phyloP scores from a whole-genome alignment of 2,797 vertebrate species.

The Pampus argenteus region DNA sequence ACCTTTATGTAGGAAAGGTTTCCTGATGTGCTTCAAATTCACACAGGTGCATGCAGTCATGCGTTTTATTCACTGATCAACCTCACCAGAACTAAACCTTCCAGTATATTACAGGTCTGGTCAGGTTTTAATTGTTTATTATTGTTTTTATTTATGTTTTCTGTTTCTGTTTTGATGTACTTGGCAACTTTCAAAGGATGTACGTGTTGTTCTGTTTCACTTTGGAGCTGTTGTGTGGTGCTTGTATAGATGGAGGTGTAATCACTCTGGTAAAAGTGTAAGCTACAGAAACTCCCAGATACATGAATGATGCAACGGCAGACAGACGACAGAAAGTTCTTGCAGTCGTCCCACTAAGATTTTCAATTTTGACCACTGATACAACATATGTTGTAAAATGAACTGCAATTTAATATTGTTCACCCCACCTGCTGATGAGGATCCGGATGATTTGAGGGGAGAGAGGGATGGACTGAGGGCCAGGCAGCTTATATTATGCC shows the following conservation, averaged over 20 bases:
- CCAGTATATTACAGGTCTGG: not conserved
- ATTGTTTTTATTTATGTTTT: not conserved
- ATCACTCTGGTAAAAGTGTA: not conserved
- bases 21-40: constrained; percentile 11
- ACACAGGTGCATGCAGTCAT: not conserved
- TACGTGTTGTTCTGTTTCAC: not conserved
- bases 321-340: too few species aligned
- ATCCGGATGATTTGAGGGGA: not conserved
- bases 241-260: not conserved
- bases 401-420: not conserved
- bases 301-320: too few species aligned
- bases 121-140: not conserved
- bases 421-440: not conserved
- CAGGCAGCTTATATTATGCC: not conserved
- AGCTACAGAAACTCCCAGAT: not conserved
- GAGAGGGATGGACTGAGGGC: not conserved
- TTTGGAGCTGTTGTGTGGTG: not conserved
- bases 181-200: not conserved
- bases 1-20: constrained; percentile 11
- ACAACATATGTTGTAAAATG: not conserved
- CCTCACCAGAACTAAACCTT: not conserved
- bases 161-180: too few species aligned
- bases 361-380: too few species aligned
- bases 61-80: constrained; percentile 6
- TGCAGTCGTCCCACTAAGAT: too few species aligned